Conservation (phyloP, 2,888 invertebrate genomes). For the Therioaphis trifolii region DNA sequence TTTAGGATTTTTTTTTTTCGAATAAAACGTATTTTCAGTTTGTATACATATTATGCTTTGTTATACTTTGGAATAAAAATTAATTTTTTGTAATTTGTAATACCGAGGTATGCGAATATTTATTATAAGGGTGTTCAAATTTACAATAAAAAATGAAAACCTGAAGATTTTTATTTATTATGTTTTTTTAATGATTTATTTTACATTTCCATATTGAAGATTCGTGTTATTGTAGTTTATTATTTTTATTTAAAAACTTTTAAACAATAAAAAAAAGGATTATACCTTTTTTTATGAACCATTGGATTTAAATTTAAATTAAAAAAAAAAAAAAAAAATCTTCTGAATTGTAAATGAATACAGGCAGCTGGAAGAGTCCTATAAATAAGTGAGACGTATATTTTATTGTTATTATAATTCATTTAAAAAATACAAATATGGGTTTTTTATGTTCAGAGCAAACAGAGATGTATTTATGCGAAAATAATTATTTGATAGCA, state of each 20-base stretch:
- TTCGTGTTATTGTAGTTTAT: neutral
- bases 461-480: neutral
- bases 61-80: neutral
- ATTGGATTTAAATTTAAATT: neutral
- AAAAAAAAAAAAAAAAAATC: neutral
- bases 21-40: neutral
- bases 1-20: too few relatives aligned
- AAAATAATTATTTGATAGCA: neutral
- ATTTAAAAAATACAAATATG: too few relatives aligned
- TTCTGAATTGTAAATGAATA: neutral
- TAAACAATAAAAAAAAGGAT: neutral
- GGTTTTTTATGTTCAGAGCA: too few relatives aligned
- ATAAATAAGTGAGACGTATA: too few relatives aligned
- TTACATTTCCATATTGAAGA: neutral
- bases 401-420: too few relatives aligned
- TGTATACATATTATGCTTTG: neutral
- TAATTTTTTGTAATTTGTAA: neutral
- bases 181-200: neutral
- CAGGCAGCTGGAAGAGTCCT: neutral
- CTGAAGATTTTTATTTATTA: neutral
- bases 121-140: neutral
- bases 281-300: neutral
- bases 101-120: neutral
- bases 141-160: neutral
- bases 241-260: neutral